A percentile compares a stretch with the other conserved stretches of the same genome.
phyloP scores from a whole-genome alignment of 2,797 vertebrate genomes.

The Gymnothorax reevesii region DNA sequence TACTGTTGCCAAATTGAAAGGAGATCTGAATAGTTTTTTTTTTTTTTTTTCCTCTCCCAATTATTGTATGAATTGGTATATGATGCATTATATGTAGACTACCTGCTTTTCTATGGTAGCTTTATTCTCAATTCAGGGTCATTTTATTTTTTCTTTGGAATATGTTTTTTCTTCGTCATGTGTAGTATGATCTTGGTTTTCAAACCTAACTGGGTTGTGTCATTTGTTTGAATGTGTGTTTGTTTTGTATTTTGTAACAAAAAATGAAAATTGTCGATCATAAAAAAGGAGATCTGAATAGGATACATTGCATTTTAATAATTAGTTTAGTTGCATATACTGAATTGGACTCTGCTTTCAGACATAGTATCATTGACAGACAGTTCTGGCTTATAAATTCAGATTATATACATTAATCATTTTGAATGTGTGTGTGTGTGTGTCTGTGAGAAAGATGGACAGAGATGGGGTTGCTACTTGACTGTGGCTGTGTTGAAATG shows the following conservation, averaged over 20 bases:
- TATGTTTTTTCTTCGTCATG: no score
- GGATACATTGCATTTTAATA: background rate
- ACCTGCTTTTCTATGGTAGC: no score
- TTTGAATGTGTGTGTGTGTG: constrained; percentile 56
- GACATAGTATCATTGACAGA: background rate
- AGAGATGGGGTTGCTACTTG: background rate
- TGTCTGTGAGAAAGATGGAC: background rate
- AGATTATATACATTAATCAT: background rate
- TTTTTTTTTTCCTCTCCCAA: no score
- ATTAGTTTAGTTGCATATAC: background rate
- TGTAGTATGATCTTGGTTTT: no score
- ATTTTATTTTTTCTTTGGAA: no score
- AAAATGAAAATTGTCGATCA: no score
- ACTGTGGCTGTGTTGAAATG: background rate
- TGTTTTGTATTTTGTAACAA: no score
- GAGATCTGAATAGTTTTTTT: background rate
- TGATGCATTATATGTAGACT: no score
- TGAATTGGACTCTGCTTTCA: background rate
- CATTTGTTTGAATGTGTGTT: no score
- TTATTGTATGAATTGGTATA: no score
- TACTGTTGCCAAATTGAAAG: background rate
- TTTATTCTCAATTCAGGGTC: no score
- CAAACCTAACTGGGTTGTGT: no score
- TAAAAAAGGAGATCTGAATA: background rate
- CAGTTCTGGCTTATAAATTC: background rate